phyloP scores from a whole-genome alignment of 2,797 vertebrate genomes.

The Galaxias olidus region DNA sequence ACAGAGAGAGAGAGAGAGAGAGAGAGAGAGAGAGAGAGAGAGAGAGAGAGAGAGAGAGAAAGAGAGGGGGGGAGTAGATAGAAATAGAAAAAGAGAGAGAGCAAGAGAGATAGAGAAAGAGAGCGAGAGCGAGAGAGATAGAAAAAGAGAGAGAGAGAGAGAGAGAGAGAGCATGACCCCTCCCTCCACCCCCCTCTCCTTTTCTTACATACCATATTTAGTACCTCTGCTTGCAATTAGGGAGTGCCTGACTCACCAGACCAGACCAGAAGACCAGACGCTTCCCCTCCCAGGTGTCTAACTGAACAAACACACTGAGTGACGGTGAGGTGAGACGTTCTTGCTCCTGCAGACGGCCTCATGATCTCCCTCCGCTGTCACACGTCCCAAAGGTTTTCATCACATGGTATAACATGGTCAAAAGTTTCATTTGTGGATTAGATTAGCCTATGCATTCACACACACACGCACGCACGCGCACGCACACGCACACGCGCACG shows the following conservation, averaged over 20 bases:
- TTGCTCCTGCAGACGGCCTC: neutral
- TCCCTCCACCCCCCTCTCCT: neutral
- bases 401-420: neutral
- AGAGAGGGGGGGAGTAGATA: no score
- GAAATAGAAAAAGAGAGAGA: no score
- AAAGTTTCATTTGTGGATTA: no score
- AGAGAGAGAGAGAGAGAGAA: no score
- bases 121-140: no score
- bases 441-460: no score
- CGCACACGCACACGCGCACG: no score
- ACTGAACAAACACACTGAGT: conserved; percentile 3
- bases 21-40: no score
- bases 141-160: no score
- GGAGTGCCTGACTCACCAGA: neutral
- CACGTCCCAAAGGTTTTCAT: neutral
- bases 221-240: neutral
- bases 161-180: neutral
- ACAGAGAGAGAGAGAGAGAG: no score
- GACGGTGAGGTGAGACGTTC: neutral
- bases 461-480: neutral
- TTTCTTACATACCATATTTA: neutral
- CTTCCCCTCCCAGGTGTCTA: neutral
- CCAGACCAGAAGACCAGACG: neutral
- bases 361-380: neutral
- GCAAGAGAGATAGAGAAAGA: no score